Percentiles rank a stretch among this genome's conserved stretches.
Conservation (phyloP, 1,140 invertebrate genomes). For the Sinonovacula constricta region DNA sequence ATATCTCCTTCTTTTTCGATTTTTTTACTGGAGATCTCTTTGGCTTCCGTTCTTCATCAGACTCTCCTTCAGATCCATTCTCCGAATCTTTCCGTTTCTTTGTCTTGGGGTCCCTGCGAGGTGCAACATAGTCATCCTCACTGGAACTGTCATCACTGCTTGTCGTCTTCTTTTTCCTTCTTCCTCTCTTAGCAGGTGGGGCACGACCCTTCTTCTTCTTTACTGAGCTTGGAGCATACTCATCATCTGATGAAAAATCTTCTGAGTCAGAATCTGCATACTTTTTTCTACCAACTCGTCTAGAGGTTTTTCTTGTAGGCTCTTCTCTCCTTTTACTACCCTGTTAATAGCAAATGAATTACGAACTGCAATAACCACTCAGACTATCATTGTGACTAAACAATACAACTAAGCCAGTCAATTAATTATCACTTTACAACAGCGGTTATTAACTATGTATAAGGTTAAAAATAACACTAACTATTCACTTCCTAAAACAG, state of each 20-base stretch:
- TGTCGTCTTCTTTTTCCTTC: constrained; percentile 30
- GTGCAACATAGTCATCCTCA: constrained; percentile 50
- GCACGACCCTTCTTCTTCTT: constrained; percentile 58
- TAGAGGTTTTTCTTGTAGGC: constrained; percentile 6
- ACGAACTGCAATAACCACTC: no score
- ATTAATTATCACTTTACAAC: no score
- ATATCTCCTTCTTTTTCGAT: constrained; percentile 23
- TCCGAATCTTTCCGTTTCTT: constrained; percentile 53
- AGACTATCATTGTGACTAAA: no score
- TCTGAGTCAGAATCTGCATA: constrained; percentile 66
- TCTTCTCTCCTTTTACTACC: not conserved
- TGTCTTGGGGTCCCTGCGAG: constrained; percentile 53
- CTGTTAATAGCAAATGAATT: no score
- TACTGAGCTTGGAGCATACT: constrained; percentile 69
- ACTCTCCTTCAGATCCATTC: constrained; percentile 44
- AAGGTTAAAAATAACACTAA: no score
- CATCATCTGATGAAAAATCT: constrained; percentile 63
- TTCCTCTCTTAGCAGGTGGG: constrained; percentile 39
- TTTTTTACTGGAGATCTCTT: constrained; percentile 32
- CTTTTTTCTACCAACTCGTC: constrained; percentile 52
- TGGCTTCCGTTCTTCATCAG: constrained; percentile 49
- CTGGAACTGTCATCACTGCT: constrained; percentile 57
- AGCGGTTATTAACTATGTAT: no score
- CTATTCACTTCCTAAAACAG: no score
- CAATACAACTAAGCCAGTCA: no score